Conservation (phyloP, 2,797 vertebrate species). For the Danio jaintianensis region DNA sequence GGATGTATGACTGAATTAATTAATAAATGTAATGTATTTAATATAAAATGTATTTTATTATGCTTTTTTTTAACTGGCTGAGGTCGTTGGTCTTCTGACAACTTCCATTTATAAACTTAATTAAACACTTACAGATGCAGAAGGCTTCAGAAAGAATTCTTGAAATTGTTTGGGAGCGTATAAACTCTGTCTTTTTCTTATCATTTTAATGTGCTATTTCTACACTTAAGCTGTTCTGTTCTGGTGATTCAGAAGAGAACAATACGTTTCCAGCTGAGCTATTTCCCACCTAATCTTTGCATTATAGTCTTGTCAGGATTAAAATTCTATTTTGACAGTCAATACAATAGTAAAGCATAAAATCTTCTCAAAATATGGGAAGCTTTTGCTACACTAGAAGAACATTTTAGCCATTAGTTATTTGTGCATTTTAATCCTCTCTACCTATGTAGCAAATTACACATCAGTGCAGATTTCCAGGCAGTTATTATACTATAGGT, state of each 20-base stretch:
- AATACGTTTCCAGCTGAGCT: not conserved
- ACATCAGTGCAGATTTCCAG: not conserved
- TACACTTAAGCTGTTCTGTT: not conserved
- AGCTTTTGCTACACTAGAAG: not conserved
- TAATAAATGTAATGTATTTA: not conserved
- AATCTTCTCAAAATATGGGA: slow-evolving; percentile 19
- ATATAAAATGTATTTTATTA: not conserved
- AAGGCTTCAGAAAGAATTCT: not conserved
- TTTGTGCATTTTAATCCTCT: not conserved
- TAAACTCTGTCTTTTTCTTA: not conserved
- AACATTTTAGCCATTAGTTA: not conserved
- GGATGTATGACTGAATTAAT: no score
- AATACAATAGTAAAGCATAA: not conserved
- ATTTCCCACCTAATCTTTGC: not conserved
- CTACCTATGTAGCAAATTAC: not conserved
- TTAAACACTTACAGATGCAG: not conserved
- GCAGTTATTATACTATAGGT: not conserved
- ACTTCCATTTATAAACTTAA: not conserved
- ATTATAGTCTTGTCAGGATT: not conserved
- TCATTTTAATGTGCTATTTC: not conserved
- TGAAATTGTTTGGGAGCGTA: not conserved
- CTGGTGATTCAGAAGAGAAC: not conserved
- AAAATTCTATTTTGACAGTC: slow-evolving; percentile 1
- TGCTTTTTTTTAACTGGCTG: no score
- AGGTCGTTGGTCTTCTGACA: not conserved